These are phyloP conservation scores for Anadara kagoshimensis DNA, from an alignment of 1,140 invertebrate genomes.

Conservation along the genomic window DNA sequence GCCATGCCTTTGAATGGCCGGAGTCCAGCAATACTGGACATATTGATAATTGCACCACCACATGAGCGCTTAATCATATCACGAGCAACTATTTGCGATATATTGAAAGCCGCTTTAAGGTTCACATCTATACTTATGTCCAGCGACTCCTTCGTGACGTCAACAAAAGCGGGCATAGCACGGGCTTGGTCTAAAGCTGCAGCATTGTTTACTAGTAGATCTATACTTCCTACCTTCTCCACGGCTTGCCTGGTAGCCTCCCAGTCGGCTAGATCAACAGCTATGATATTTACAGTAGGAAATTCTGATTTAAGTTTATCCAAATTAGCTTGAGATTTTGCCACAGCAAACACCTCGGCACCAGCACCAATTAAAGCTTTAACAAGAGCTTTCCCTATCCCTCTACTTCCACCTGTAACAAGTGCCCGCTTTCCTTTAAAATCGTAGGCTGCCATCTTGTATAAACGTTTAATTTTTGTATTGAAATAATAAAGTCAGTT, in stretches of 20 bases:
- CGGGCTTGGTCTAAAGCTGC: neutral
- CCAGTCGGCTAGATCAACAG: neutral
- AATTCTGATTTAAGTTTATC: constrained; percentile 6
- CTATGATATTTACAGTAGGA: neutral
- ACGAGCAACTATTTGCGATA: no score
- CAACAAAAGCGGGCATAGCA: no score
- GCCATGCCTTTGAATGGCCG: neutral
- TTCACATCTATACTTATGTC: no score
- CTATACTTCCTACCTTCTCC: neutral
- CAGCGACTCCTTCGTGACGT: no score
- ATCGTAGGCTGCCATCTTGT: no score
- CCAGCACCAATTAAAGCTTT: neutral
- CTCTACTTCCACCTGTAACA: constrained; percentile 3
- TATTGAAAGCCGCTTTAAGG: no score
- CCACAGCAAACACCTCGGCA: neutral
- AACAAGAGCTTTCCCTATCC: neutral
- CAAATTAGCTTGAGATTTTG: neutral
- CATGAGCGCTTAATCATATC: no score
- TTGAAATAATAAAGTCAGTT: no score
- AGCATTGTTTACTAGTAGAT: constrained; percentile 4
- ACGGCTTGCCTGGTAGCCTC: neutral
- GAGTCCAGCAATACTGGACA: neutral
- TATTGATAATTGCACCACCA: no score
- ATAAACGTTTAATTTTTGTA: no score
- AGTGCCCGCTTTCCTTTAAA: neutral